Percentiles rank a stretch among this genome's conserved stretches.
These are phyloP conservation scores for Portevinia maculata DNA, from an alignment of 2,888 invertebrate genomes.

Conservation along the genomic window DNA sequence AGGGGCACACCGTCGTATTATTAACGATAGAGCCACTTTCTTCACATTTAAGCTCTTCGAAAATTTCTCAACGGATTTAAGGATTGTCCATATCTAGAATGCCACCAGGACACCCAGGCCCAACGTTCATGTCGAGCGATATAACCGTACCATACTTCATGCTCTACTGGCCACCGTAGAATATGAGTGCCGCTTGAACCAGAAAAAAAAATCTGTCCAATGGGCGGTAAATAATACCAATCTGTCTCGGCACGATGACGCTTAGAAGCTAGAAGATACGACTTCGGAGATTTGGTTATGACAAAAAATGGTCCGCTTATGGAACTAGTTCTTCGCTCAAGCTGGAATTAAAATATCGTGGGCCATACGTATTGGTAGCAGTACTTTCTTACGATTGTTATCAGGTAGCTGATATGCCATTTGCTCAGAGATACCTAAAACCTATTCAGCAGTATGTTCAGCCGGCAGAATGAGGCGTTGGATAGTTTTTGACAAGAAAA, in stretches of 20 bases:
- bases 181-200: neutral
- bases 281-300: slow-evolving; percentile 19
- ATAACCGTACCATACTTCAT: slow-evolving; percentile 10
- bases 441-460: slow-evolving; percentile 1
- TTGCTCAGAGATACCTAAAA: slow-evolving; percentile 1
- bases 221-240: slow-evolving; percentile 33
- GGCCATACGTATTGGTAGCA: slow-evolving; percentile 3
- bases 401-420: slow-evolving; percentile 13
- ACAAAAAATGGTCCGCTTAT: slow-evolving; percentile 10
- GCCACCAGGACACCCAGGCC: slow-evolving; percentile 31
- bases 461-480: neutral
- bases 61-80: neutral
- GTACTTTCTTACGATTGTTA: slow-evolving; percentile 7
- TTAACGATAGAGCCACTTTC: slow-evolving; percentile 34
- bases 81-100: slow-evolving; percentile 10
- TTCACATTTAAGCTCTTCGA: slow-evolving; percentile 28
- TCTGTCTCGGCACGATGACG: neutral
- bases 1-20: slow-evolving; percentile 28
- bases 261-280: slow-evolving; percentile 16
- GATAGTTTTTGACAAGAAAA: neutral
- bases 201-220: slow-evolving; percentile 28
- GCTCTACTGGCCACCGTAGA: no score
- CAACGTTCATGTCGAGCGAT: slow-evolving; percentile 18
- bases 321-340: slow-evolving; percentile 12
- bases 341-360: slow-evolving; percentile 12